Evolutionary conservation across 2,113 vertebrate genomes (phyloP), one percentile per base, ranked within the genome.

Genomic region (Bubo bubo): DNA sequence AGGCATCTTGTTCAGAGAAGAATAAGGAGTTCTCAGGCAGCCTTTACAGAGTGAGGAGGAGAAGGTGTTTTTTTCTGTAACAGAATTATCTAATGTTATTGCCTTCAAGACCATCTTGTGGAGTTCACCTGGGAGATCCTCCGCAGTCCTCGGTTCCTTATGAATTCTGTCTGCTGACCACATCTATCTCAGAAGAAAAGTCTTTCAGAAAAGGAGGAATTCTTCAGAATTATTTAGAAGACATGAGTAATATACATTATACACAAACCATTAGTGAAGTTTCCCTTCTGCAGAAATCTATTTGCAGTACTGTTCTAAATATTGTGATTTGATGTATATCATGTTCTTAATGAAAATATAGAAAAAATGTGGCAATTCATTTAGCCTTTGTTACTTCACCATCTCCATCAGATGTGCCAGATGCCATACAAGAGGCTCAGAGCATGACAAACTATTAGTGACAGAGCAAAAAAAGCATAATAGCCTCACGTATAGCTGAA

Each of bases 391-490:
- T 45, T 80, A 59, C 49, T 80, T 75, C 19, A 58, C 22, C 35
- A 18, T 35, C 34, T 47, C 37, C 56, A 41, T 79, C 62, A 71
- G 56, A 27, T 79, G 53, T 34, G 37, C 30, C 37, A 59, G 55
- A 34, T 75, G 22, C 43, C 30, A 35, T 27, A 18, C 23, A 20
- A 34, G 0, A 4, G 63, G 30, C 50, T 41, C 39, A 43, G n/a
- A 81, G 56, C 63, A 52, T 0, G 0, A 56, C 2, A 2, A 81
- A n/a, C 34, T 35, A 4, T 12, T 28, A 32, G 12, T 64, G 34
- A 53, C 10, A 47, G 26, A 58, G 35, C 6, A 32, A 64, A 63
- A 75, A 80, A 43, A 55, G 12, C 26, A 5, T 34, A 41, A 47
- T 19, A 80, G 8, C 50, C 20, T 59, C 34, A 64, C 0, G 5